A percentile compares a stretch with the other conserved stretches of the same genome.
Conservation (phyloP, 2,888 invertebrate species). For the Lasioglossum zephyrum region DNA sequence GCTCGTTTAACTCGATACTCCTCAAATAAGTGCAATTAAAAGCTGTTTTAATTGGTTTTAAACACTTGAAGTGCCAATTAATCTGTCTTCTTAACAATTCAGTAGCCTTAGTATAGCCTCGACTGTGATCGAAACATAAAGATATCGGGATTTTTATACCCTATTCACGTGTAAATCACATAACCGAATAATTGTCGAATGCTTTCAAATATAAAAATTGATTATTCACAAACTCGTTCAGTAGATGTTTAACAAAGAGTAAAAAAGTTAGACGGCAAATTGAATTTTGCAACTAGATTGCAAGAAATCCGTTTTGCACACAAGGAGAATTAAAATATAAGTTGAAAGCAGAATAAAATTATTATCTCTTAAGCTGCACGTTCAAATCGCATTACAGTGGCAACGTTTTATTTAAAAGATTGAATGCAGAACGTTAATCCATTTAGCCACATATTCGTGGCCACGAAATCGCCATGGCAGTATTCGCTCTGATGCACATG, state of each 20-base stretch:
- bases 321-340: neutral
- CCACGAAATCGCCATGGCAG: neutral
- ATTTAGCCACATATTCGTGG: neutral
- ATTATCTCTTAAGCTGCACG: neutral
- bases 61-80: neutral
- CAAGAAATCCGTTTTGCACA: neutral
- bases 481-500: neutral
- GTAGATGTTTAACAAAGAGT: neutral
- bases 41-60: conserved; percentile 1
- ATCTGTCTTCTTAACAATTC: neutral
- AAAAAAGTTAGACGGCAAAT: neutral
- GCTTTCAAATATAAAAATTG: neutral
- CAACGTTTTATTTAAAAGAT: neutral
- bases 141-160: neutral
- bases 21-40: neutral
- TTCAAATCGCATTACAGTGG: neutral
- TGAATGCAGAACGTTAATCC: neutral
- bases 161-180: neutral
- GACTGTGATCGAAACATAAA: neutral
- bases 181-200: neutral
- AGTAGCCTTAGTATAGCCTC: neutral
- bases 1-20: neutral
- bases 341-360: neutral
- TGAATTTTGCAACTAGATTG: neutral
- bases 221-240: neutral